These are phyloP conservation scores for Taxidea taxus DNA, from an alignment of 2,113 vertebrate genomes.

Conservation along the genomic window DNA sequence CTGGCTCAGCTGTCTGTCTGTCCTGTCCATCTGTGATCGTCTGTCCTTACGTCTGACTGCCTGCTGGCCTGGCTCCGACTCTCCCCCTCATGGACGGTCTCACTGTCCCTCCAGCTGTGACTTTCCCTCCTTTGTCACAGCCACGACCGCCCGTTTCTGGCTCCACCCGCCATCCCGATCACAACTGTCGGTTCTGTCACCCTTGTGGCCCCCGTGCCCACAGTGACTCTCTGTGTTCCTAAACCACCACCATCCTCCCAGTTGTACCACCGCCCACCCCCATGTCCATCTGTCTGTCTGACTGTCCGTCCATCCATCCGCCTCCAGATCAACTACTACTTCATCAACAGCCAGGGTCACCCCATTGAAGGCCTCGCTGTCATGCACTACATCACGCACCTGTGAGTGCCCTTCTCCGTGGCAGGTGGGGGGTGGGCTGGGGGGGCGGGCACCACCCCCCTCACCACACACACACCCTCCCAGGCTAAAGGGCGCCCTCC, in stretches of 20 bases:
- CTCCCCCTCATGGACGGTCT: not conserved
- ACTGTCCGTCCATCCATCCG: not conserved
- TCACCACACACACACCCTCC: not conserved
- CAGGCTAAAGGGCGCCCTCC: conserved; percentile 90
- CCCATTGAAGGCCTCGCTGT: conserved; percentile 89
- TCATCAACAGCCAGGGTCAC: conserved; percentile 89
- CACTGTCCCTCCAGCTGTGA: not conserved
- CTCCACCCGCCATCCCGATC: not conserved
- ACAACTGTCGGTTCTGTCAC: rapidly evolving
- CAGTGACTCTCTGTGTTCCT: not conserved
- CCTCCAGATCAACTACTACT: conserved; percentile 90
- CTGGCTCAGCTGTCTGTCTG: not conserved
- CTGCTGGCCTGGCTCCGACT: not conserved
- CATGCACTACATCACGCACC: conserved; percentile 91
- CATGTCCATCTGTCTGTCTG: not conserved
- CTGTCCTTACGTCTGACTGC: not conserved
- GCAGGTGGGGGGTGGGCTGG: not conserved
- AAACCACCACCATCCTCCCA: not conserved
- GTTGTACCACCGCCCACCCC: not conserved
- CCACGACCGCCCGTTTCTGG: not conserved
- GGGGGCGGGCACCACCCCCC: rapidly evolving
- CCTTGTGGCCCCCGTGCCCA: not conserved
- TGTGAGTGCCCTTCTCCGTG: conserved; percentile 80
- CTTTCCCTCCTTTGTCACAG: not conserved
- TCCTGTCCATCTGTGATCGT: not conserved